Evolutionary conservation across 1,140 invertebrate genomes (phyloP).

Genomic region (Apis mellifera): DNA sequence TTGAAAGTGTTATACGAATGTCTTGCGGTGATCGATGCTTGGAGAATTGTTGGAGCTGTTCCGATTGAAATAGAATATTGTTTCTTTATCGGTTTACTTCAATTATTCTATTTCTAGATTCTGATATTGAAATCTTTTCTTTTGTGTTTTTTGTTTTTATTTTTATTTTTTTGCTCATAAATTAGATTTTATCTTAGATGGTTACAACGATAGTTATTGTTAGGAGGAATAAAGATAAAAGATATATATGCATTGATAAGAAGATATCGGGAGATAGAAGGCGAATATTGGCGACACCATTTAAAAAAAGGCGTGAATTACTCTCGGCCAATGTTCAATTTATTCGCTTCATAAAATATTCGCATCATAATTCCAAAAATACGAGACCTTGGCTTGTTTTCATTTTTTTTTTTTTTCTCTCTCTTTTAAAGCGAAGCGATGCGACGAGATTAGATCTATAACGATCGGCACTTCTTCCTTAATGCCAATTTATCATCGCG

Average conservation of each 20-base stretch:
- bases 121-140: not conserved
- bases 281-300: no score
- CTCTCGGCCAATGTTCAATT: not conserved
- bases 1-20: not conserved
- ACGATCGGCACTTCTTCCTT: not conserved
- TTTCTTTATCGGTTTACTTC: no score
- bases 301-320: no score
- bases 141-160: not conserved
- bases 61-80: not conserved
- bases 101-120: no score
- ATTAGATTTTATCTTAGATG: not conserved
- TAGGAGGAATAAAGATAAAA: not conserved
- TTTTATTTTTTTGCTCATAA: not conserved
- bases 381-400: conserved; percentile 15
- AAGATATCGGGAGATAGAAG: no score
- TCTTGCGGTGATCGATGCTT: not conserved
- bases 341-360: not conserved
- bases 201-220: not conserved
- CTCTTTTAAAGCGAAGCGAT: not conserved
- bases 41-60: not conserved
- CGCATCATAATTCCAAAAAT: not conserved
- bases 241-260: not conserved
- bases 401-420: not conserved
- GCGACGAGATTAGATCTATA: conserved; percentile 3
- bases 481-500: not conserved